Base-by-base conservation (phyloP, 1,140 invertebrate species). In the Piezodorus guildinii region DNA sequence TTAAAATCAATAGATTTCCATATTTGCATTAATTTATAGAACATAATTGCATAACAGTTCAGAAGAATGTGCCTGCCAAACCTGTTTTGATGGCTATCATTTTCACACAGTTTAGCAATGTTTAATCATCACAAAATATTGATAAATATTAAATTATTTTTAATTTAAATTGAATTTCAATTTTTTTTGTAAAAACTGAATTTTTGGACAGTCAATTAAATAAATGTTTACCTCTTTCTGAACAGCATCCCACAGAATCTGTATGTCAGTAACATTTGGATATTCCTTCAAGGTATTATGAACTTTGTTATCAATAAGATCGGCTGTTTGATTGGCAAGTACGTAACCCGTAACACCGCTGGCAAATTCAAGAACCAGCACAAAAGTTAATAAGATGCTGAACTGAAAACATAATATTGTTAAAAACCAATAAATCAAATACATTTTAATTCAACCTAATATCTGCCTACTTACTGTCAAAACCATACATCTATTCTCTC, bases 301-400 rank as follows among this genome's bases (percentile, higher is more conserved):
- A 62, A 90, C 75, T 63, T 81, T 81, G 15, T 77, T 76, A 68
- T 83, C 78, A 27, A 90, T 74, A 70, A 86, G 79, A 5, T 74
- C 73, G 68, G 81, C 79, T 46, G 90, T 77, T 63, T 90, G 82
- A 64, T 79, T 77, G 62, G 84, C 81, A 72, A 90, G 84, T 64
- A 90, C 78, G 75, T 90, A 92, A 12, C 87, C 90, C 9, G 88
- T 84, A 71, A 94, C 87, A 64, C 89, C 91, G 64, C 85, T 85
- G 2, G 85, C 85, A 60, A 94, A 73, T 77, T 95, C 91, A 62
- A 91, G 74, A 2, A 89, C 78, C 73, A 94, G 91, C 63, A 95
- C 88, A 17, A 91, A 72, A 15, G 85, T 74, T 66, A 94, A 74
- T 52, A 94, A 77, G 45, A 89, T 82, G 14, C 87, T 86, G 77